Conservation (phyloP, 2,888 invertebrate species). For the Eilema sororculum region DNA sequence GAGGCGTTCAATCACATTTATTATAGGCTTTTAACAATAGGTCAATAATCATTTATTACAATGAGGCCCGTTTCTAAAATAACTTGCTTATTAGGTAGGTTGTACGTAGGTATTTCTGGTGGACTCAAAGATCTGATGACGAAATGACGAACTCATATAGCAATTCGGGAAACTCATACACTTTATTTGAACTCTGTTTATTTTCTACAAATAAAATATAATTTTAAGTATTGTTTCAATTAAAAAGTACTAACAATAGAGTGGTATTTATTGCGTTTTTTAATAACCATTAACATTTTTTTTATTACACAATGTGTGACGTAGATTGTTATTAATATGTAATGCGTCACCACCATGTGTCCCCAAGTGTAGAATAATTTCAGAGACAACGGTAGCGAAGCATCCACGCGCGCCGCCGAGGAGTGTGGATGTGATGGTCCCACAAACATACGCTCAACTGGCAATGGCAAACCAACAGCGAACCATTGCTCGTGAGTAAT, state of each 20-base stretch:
- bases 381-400: constrained; percentile 86
- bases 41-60: background rate
- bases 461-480: constrained; percentile 75
- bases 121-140: background rate
- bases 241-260: background rate
- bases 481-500: constrained; percentile 85
- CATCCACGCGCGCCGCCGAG: constrained; percentile 81
- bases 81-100: background rate
- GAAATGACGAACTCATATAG: background rate
- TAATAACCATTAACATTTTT: constrained; percentile 21
- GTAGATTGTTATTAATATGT: background rate
- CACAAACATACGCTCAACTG: constrained; percentile 56
- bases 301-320: background rate
- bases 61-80: background rate
- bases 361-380: constrained; percentile 63
- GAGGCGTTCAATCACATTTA: background rate
- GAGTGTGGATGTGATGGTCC: constrained; percentile 73
- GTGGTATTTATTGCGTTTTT: background rate
- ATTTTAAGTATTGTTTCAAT: background rate
- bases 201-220: background rate
- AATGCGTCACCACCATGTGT: constrained; percentile 36
- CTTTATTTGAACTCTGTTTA: background rate
- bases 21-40: background rate
- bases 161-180: background rate
- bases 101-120: background rate